These are phyloP conservation scores for Cherax destructor DNA, from an alignment of 1,140 invertebrate genomes.

Conservation along the genomic window DNA sequence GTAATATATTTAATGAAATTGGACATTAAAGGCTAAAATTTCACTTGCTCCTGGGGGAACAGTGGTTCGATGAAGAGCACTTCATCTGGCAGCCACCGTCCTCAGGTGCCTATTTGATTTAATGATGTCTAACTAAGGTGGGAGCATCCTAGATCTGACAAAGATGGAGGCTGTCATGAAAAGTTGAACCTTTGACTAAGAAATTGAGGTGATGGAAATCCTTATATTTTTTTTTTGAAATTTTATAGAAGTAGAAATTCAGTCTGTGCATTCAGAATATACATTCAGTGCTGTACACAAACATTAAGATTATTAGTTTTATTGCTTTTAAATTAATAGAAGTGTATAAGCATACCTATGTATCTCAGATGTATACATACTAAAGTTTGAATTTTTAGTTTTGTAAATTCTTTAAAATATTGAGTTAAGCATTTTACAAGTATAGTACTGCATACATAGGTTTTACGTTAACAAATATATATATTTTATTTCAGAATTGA, in stretches of 20 bases:
- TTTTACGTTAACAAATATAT: no score
- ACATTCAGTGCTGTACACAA: no score
- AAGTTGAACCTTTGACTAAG: neutral
- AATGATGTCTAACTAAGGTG: constrained; percentile 59
- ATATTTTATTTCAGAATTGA: no score
- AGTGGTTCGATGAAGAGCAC: constrained; percentile 94
- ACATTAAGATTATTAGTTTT: no score
- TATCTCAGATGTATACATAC: no score
- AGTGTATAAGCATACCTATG: no score
- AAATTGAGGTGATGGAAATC: neutral
- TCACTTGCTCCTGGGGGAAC: no score
- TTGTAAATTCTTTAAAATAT: no score
- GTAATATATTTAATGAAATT: neutral
- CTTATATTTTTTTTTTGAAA: neutral
- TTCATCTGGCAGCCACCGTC: constrained; percentile 92
- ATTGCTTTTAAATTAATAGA: no score
- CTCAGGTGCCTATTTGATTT: constrained; percentile 87
- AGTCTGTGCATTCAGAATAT: neutral
- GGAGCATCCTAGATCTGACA: constrained; percentile 18
- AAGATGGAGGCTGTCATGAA: neutral
- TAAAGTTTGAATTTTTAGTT: no score
- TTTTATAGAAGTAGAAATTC: neutral
- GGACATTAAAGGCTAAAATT: neutral
- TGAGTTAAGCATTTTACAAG: no score
- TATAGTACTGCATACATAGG: no score